Conservation (phyloP, 2,888 invertebrate species). For the Helleia helle region DNA sequence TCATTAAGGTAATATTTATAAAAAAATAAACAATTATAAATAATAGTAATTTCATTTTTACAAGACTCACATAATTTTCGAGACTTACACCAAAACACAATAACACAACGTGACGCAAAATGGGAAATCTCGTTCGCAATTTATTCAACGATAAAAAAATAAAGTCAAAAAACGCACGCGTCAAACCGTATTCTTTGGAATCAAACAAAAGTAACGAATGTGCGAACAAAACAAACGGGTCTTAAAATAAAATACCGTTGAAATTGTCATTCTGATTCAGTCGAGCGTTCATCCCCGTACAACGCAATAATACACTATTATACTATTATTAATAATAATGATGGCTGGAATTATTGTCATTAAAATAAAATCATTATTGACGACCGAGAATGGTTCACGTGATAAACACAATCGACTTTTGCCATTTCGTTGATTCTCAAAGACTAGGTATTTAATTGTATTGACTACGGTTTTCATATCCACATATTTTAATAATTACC, state of each 20-base stretch:
- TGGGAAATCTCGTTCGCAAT: background rate
- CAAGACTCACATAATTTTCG: too few species aligned
- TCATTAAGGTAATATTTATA: too few species aligned
- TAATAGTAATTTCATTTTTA: too few species aligned
- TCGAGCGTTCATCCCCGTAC: slow-evolving; percentile 66
- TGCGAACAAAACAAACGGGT: slow-evolving; percentile 21
- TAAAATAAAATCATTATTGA: slow-evolving; percentile 53
- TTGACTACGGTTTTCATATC: slow-evolving; percentile 51
- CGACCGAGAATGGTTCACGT: slow-evolving; percentile 58
- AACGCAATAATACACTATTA: slow-evolving; percentile 51
- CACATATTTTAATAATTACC: slow-evolving; percentile 20
- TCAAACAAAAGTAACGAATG: slow-evolving; percentile 27
- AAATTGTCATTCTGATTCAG: slow-evolving; percentile 57
- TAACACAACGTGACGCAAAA: background rate
- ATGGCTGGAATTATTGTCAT: slow-evolving; percentile 56
- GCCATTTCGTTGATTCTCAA: slow-evolving; percentile 61
- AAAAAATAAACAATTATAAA: too few species aligned
- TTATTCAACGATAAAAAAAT: slow-evolving; percentile 4
- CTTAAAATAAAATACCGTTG: slow-evolving; percentile 27
- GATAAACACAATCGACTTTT: slow-evolving; percentile 69
- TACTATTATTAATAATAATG: slow-evolving; percentile 58
- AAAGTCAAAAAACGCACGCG: slow-evolving; percentile 18
- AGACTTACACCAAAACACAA: background rate
- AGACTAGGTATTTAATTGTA: slow-evolving; percentile 61
- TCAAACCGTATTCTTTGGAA: slow-evolving; percentile 17